Evolutionary conservation across 2,888 invertebrate species (phyloP).

Genomic region (Xestoiulus laeticollis): DNA sequence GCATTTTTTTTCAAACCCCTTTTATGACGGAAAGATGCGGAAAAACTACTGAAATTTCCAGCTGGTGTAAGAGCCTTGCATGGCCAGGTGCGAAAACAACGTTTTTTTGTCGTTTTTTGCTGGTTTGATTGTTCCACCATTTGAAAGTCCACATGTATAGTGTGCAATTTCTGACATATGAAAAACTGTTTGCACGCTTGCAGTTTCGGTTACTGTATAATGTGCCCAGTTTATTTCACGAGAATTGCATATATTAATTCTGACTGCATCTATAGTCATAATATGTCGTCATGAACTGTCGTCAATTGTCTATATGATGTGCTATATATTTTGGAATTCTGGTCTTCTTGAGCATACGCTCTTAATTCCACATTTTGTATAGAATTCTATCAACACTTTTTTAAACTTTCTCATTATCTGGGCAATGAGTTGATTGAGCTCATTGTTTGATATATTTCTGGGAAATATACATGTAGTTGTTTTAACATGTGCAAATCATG

Average conservation of each 20-base stretch:
- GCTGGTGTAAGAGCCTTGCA: background rate
- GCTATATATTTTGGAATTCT: too few species aligned
- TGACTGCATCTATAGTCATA: background rate
- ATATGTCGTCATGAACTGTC: too few species aligned
- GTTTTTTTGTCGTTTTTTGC: background rate
- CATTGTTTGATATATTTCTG: too few species aligned
- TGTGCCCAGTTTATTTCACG: background rate
- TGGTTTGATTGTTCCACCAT: conserved; percentile 23
- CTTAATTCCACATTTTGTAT: too few species aligned
- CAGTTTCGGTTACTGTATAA: background rate
- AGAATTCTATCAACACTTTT: too few species aligned
- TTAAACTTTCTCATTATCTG: too few species aligned
- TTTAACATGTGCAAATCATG: too few species aligned
- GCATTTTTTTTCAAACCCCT: background rate
- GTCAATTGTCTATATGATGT: background rate
- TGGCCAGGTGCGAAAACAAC: conserved; percentile 31
- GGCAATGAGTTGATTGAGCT: too few species aligned
- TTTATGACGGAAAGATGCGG: conserved; percentile 13
- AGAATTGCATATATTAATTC: background rate
- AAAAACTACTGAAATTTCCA: conserved; percentile 16
- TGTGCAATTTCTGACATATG: conserved; percentile 13
- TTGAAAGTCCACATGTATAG: background rate
- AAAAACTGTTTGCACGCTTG: conserved; percentile 30
- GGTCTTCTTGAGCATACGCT: too few species aligned
- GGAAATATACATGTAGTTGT: too few species aligned